Evolutionary conservation across 2,888 invertebrate genomes (phyloP).

Genomic region (Mantis religiosa): DNA sequence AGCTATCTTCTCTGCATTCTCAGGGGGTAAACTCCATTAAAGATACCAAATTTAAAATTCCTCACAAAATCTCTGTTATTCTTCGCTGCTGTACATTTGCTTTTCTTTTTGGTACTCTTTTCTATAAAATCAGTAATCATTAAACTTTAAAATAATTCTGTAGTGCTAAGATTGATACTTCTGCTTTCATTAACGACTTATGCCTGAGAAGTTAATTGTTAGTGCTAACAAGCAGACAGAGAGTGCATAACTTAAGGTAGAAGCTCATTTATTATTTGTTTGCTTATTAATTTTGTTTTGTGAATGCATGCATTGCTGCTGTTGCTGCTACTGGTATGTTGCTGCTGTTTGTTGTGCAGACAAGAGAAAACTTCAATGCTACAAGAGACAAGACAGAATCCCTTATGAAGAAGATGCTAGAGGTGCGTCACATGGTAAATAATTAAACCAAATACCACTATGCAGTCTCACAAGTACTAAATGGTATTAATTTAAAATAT

Average conservation of each 20-base stretch:
- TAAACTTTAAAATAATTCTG: no score
- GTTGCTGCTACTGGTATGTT: no score
- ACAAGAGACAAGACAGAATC: slow-evolving; percentile 87
- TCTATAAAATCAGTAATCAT: no score
- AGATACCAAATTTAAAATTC: no score
- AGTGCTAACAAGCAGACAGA: background rate
- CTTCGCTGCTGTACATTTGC: no score
- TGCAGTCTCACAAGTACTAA: background rate
- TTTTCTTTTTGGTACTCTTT: no score
- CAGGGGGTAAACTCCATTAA: no score
- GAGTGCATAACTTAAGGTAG: background rate
- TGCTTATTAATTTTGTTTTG: slow-evolving; percentile 5
- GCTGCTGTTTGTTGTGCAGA: slow-evolving; percentile 54
- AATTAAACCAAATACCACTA: background rate
- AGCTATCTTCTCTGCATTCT: no score
- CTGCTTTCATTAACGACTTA: background rate
- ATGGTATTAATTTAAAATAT: no score
- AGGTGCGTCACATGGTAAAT: slow-evolving; percentile 78
- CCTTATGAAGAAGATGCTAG: slow-evolving; percentile 96
- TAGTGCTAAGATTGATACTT: no score
- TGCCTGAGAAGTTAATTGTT: background rate
- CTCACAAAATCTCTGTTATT: no score
- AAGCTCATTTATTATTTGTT: background rate
- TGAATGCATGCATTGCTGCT: background rate
- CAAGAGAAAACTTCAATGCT: slow-evolving; percentile 86